phyloP scores from a whole-genome alignment of 2,113 vertebrate species.

The Copsychus sechellarum region DNA sequence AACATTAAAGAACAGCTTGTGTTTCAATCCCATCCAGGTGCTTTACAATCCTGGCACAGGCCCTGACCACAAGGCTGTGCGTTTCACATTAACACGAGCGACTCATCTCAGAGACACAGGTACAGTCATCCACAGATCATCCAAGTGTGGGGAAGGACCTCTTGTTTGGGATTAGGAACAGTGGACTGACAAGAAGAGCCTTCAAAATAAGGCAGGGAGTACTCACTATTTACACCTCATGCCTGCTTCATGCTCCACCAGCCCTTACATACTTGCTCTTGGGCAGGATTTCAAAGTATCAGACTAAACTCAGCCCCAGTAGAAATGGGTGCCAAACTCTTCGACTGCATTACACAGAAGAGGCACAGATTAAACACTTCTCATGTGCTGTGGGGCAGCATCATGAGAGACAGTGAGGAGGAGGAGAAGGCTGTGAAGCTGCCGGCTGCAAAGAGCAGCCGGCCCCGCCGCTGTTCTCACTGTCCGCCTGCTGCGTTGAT shows the following conservation, averaged over 20 bases:
- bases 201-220: not conserved
- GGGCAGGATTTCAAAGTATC: conserved; percentile 8
- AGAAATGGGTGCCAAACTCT: not conserved
- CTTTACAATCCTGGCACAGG: conserved; percentile 52
- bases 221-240: not conserved
- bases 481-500: not conserved
- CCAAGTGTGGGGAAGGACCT: not conserved
- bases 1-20: conserved; percentile 33
- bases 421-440: not conserved
- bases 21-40: conserved; percentile 49
- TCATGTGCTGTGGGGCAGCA: not conserved
- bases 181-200: not conserved
- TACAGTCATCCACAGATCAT: not conserved
- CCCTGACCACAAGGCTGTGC: conserved; percentile 13
- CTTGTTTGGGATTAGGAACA: not conserved
- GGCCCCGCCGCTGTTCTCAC: not conserved
- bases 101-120: not conserved
- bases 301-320: not conserved
- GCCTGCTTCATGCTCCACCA: not conserved
- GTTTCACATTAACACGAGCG: not conserved
- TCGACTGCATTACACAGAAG: not conserved
- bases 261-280: not conserved
- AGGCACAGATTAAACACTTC: not conserved
- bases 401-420: not conserved
- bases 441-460: not conserved